phyloP scores from a whole-genome alignment of 2,113 vertebrate genomes.

The Pycnonotus jocosus region DNA sequence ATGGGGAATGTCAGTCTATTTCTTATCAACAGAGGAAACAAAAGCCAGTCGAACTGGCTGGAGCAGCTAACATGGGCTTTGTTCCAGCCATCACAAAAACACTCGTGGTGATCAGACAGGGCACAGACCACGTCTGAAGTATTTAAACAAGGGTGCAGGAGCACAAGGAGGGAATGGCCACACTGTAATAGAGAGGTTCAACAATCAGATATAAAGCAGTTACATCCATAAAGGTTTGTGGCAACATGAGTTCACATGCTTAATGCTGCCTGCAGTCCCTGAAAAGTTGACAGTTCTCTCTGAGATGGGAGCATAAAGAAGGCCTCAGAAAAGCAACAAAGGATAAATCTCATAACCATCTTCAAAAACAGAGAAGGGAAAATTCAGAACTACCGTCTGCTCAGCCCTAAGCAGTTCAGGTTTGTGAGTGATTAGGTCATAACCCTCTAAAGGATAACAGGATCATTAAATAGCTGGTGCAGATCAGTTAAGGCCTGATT shows the following conservation, averaged over 20 bases:
- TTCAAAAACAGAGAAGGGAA: neutral
- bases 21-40: slow-evolving; percentile 17
- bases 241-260: neutral
- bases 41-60: neutral
- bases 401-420: neutral
- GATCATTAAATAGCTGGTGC: neutral
- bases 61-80: neutral
- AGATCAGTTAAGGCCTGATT: slow-evolving; percentile 30
- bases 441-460: neutral
- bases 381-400: neutral
- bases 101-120: neutral
- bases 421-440: slow-evolving; percentile 5
- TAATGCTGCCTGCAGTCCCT: neutral
- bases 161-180: neutral
- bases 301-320: neutral
- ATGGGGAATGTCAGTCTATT: neutral
- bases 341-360: neutral
- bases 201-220: neutral
- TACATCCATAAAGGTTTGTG: neutral
- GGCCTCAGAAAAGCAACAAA: neutral
- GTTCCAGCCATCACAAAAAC: slow-evolving; percentile 18
- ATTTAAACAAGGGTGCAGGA: neutral
- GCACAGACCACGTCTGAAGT: neutral
- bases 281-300: neutral
- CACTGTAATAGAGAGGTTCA: neutral